Evolutionary conservation across 2,113 vertebrate species (phyloP).

Genomic region (Calypte anna): DNA sequence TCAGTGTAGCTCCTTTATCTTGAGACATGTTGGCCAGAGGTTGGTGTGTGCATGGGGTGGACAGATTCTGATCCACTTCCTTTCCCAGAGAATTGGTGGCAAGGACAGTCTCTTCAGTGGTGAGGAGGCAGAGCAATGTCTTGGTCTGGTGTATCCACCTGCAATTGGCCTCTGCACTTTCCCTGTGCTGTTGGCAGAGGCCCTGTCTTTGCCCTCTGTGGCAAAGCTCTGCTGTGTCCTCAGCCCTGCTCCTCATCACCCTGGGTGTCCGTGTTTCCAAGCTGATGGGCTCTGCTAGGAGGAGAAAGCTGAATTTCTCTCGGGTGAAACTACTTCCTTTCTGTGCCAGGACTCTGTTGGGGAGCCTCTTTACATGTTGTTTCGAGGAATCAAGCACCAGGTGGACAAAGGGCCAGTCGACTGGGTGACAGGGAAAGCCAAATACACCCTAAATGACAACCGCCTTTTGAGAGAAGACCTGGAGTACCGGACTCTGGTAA

Average conservation of each 20-base stretch:
- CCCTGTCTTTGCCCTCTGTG: background rate
- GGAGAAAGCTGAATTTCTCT: background rate
- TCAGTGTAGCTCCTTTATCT: background rate
- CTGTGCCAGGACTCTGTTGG: constrained; percentile 89
- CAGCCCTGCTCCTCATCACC: background rate
- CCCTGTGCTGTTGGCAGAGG: background rate
- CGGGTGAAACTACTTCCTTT: background rate
- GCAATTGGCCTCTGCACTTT: accelerated
- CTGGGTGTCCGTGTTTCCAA: background rate
- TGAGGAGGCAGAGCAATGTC: background rate
- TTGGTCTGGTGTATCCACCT: background rate
- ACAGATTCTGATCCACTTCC: background rate
- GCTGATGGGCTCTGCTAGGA: background rate
- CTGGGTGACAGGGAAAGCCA: constrained; percentile 95
- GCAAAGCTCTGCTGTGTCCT: background rate
- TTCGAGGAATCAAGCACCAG: constrained; percentile 97
- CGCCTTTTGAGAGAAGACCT: constrained; percentile 93
- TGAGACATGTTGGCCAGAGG: background rate
- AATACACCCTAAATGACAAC: constrained; percentile 97
- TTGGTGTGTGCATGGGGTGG: background rate
- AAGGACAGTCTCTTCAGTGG: background rate
- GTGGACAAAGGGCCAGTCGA: constrained; percentile 98
- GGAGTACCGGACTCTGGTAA: constrained; percentile 94
- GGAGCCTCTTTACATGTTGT: constrained; percentile 96
- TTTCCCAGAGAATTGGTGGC: background rate